Evolutionary conservation across 1,140 invertebrate genomes (phyloP), one percentile per base, ranked within the genome.

Genomic region (Platyura marginata): DNA sequence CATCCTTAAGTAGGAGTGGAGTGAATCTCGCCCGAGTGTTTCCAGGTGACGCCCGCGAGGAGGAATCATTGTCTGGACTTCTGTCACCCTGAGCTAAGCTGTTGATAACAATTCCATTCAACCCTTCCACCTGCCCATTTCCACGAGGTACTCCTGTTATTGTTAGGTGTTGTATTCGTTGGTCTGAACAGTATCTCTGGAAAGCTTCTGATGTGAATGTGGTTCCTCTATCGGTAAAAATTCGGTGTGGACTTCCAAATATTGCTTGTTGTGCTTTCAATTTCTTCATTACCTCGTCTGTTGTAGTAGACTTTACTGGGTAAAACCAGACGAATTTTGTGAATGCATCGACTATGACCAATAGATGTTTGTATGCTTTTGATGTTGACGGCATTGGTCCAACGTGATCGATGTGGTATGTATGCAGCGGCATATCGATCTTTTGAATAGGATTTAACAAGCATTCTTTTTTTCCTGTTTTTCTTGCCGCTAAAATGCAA

Each of bases 161-260:
- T 45, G 42, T 43, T 2, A 40, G 32, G 29, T 45, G 46, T 9
- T 40, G 34, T 9, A 47, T 47, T 18, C 35, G 29, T 20, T 47
- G 39, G 13, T 34, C 15, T 5, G 29, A 6, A 34, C 43, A 47
- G 23, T 43, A 47, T 16, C 8, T 8, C 3, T 46, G 2, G 32
- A 47, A 47, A 3, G 4, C 11, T 20, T 38, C 40, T 9, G 44
- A 46, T 2, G 47, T 29, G 32, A 43, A 34, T 21, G 47, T 42
- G 2, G 44, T 46, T 3, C 47, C 41, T 39, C 54, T 35, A 39
- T 62, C 58, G 0, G 51, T 49, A 1, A 63, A 51, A 13, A 63
- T 53, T 41, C 55, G 47, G 10, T 34, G 16, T 3, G 57, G 59
- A 22, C 52, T 51, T 10, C 59, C 58, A 51, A 62, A 64, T 21